Conservation (phyloP, 1,140 invertebrate species). For the Drosophila melanica region DNA sequence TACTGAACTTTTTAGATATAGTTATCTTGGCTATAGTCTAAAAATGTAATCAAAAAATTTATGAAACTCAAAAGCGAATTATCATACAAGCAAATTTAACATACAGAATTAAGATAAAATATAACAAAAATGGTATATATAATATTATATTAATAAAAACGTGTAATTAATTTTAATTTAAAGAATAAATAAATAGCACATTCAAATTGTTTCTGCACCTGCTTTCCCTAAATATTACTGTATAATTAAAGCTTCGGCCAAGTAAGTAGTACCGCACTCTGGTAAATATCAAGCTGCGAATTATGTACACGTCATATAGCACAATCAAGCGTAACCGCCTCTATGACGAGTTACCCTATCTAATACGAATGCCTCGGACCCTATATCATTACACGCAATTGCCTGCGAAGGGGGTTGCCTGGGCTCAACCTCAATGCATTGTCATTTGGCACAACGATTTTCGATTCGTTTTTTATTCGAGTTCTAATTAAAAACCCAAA, state of each 20-base stretch:
- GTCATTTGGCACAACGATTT: conserved; percentile 55
- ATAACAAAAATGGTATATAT: no score
- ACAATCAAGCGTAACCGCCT: conserved; percentile 81
- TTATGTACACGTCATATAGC: conserved; percentile 75
- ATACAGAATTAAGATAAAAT: no score
- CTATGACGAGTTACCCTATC: conserved; percentile 50
- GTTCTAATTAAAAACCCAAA: conserved; percentile 79
- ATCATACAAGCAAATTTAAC: no score
- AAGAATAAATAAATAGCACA: not conserved
- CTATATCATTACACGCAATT: conserved; percentile 72
- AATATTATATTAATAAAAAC: no score
- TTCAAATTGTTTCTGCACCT: conserved; percentile 8
- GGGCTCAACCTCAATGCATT: conserved; percentile 28
- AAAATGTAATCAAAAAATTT: no score
- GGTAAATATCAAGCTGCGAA: conserved; percentile 30
- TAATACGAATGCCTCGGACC: conserved; percentile 7
- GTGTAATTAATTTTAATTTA: no score
- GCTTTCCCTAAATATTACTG: conserved; percentile 1
- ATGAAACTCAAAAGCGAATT: no score
- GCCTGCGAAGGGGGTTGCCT: conserved; percentile 47
- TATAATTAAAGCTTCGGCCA: conserved; percentile 47
- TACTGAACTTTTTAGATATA: no score
- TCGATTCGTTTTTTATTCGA: conserved; percentile 53
- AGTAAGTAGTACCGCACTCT: conserved; percentile 18
- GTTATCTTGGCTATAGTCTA: no score